These are phyloP conservation scores for Piprites chloris DNA, from an alignment of 2,113 vertebrate species.

Conservation along the genomic window DNA sequence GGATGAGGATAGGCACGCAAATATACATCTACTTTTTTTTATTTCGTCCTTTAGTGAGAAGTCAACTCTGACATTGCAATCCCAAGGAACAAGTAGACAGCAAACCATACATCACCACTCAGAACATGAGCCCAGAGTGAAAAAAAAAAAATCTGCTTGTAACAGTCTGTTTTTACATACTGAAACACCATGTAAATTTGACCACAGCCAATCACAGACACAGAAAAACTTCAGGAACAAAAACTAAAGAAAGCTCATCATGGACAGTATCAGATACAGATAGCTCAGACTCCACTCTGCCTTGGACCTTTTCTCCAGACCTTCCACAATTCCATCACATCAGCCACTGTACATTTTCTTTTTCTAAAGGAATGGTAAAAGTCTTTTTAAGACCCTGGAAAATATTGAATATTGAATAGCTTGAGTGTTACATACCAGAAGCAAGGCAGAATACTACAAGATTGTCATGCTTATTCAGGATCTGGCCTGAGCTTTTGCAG, in stretches of 20 bases:
- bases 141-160: slow-evolving; percentile 25
- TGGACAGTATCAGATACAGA: not conserved
- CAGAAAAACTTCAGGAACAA: not conserved
- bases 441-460: not conserved
- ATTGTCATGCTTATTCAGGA: not conserved
- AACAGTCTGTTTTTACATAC: not conserved
- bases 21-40: not conserved
- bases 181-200: not conserved
- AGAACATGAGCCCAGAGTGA: not conserved
- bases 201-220: not conserved
- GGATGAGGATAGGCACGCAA: not conserved
- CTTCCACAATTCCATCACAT: not conserved
- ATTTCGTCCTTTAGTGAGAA: not conserved
- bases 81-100: not conserved
- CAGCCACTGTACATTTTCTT: not conserved
- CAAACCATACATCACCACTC: not conserved
- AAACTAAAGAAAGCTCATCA: not conserved
- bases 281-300: not conserved
- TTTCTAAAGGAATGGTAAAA: not conserved
- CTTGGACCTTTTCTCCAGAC: not conserved
- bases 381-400: not conserved
- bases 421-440: not conserved
- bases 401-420: not conserved
- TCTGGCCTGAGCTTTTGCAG: not conserved
- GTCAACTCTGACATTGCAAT: not conserved